These are phyloP conservation scores for Sphaeridia pumilis DNA, from an alignment of 2,888 invertebrate genomes.

Conservation along the genomic window DNA sequence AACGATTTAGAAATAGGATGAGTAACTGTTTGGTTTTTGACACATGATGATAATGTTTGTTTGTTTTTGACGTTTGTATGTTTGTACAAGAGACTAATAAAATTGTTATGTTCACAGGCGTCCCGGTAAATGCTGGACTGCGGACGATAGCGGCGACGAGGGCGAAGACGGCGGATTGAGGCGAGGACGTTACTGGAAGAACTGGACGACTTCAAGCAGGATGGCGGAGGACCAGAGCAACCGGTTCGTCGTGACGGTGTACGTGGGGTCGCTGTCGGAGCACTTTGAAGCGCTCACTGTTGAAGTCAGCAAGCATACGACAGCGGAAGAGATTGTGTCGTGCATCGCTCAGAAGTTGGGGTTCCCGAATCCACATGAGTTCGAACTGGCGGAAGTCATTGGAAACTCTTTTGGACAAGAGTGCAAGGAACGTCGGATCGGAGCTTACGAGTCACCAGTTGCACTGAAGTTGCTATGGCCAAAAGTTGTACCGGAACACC, in stretches of 20 bases:
- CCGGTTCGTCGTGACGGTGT: constrained; percentile 67
- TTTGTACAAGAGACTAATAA: too few relatives aligned
- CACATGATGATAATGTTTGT: too few relatives aligned
- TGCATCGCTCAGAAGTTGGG: constrained; percentile 68
- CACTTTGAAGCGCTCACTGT: constrained; percentile 81
- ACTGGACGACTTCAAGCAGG: not conserved
- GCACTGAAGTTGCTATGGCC: constrained; percentile 49
- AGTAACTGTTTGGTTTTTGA: too few relatives aligned
- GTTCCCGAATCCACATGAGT: constrained; percentile 52
- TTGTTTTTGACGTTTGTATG: too few relatives aligned
- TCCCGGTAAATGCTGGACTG: too few relatives aligned
- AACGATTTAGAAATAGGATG: too few relatives aligned
- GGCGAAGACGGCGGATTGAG: too few relatives aligned
- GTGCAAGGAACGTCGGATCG: constrained; percentile 81
- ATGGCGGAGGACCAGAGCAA: constrained; percentile 37
- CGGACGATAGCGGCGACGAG: too few relatives aligned
- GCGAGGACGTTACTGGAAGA: too few relatives aligned
- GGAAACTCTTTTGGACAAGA: constrained; percentile 75
- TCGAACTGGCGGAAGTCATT: constrained; percentile 78
- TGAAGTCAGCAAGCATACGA: constrained; percentile 82
- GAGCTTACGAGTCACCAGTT: constrained; percentile 45
- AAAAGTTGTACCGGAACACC: constrained; percentile 38
- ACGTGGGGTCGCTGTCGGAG: constrained; percentile 74
- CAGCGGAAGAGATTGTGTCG: constrained; percentile 79
- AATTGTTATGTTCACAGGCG: too few relatives aligned